Evolutionary conservation across 2,113 vertebrate genomes (phyloP).

Genomic region (Dipodomys ordii): DNA sequence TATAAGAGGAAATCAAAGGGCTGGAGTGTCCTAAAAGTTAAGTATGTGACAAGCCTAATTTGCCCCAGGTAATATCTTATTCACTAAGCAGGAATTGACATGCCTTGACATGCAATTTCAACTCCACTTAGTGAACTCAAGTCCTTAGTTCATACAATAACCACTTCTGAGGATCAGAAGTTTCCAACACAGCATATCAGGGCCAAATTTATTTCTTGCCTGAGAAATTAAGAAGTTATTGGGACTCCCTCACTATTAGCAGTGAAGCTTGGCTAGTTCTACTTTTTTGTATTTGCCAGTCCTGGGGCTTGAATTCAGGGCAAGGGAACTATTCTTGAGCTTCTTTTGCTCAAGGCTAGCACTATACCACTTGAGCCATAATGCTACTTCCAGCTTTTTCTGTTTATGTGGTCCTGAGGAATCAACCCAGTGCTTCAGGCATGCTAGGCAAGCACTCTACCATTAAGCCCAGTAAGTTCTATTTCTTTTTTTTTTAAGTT

Average conservation of each 20-base stretch:
- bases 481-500: no score
- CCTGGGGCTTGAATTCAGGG: no score
- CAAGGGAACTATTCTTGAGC: no score
- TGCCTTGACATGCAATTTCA: background rate
- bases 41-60: background rate
- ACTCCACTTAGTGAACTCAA: slow-evolving; percentile 59
- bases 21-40: background rate
- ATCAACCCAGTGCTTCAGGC: no score
- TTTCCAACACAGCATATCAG: slow-evolving; percentile 52
- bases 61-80: slow-evolving; percentile 14
- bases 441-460: no score
- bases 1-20: slow-evolving; percentile 10
- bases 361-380: no score
- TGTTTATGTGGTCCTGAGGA: no score
- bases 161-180: slow-evolving; percentile 34
- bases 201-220: slow-evolving; percentile 54
- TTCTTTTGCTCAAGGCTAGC: no score
- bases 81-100: slow-evolving; percentile 40
- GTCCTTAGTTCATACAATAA: background rate
- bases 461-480: no score
- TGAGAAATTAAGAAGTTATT: slow-evolving; percentile 60
- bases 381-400: no score
- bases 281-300: no score
- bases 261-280: background rate
- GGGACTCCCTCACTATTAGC: slow-evolving; percentile 45